Percentiles rank a stretch among this genome's conserved stretches.
Conservation (phyloP, 1,140 invertebrate genomes). For the Tribolium castaneum region DNA sequence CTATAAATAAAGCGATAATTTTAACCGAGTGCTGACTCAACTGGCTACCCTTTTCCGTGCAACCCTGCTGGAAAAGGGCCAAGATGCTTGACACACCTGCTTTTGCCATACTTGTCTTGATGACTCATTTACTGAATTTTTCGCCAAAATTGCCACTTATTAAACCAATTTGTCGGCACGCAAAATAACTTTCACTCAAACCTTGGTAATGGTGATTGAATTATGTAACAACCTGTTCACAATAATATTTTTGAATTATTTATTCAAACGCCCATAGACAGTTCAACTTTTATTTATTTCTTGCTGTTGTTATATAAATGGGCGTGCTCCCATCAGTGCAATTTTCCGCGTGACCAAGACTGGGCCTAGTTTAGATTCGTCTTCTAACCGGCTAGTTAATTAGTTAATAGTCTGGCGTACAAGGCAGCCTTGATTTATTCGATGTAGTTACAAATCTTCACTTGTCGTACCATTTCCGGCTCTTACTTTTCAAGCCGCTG, state of each 20-base stretch:
- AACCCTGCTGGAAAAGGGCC: not conserved
- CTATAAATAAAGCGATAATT: constrained; percentile 28
- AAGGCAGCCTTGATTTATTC: not conserved
- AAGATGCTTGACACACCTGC: not conserved
- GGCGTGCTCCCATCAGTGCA: not conserved
- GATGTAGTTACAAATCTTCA: not conserved
- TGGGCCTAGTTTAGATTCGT: not conserved
- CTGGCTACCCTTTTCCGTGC: not conserved
- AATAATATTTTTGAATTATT: too few species aligned
- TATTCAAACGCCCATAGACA: too few species aligned
- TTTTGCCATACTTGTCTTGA: not conserved
- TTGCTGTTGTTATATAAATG: not conserved
- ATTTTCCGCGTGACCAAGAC: not conserved
- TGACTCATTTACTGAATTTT: too few species aligned
- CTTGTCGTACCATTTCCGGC: not conserved
- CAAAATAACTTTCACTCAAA: too few species aligned
- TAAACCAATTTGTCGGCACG: too few species aligned
- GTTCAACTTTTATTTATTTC: too few species aligned
- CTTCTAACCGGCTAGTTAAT: not conserved
- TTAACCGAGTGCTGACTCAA: constrained; percentile 2
- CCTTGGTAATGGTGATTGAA: too few species aligned
- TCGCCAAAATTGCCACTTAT: too few species aligned
- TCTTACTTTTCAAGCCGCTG: not conserved
- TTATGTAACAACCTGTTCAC: too few species aligned
- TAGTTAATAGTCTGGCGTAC: not conserved